Evolutionary conservation across 2,888 invertebrate species (phyloP), one percentile per base, ranked within the genome.

Genomic region (Acrobasis repandana): DNA sequence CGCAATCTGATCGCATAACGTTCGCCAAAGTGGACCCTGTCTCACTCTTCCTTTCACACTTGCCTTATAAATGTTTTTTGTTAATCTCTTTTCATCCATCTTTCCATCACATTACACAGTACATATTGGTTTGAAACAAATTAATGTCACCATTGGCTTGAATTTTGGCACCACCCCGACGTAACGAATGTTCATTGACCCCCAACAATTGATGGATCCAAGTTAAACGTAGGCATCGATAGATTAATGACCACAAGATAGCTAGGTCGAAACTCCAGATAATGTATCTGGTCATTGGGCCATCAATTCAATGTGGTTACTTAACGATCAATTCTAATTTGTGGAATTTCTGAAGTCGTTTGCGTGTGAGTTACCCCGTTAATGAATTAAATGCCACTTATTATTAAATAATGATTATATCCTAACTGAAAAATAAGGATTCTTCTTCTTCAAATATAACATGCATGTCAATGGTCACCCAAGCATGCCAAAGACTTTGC

Each of bases 181-280:
- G 72, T 82, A 81, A 85, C 75, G 77, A 79, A 83, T 83, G 81
- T 76, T 79, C 76, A 75, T 77, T 80, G 79, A 78, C 79, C 80
- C 80, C 77, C 70, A 67, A 80, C 90, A 87, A 90, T 90, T 88
- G 84, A 90, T 90, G 82, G 80, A 79, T 70, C 73, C 73, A 75
- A 79, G 79, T 86, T 80, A 83, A 88, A 86, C 80, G 83, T 78
- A 82, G 83, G 81, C 80, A 84, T 82, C 83, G 80, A 84, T 83
- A 88, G 89, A 90, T 89, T 90, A 88, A 90, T 90, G 89, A 85
- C 83, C 78, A 73, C 65, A 74, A 79, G 86, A 86, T 83, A 84
- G 85, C 80, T 77, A 82, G 87, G 86, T 87, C 80, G 80, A 80
- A 82, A 78, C 81, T 78, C 75, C 74, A 83, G 88, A 88, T 88